Conservation (phyloP, 2,113 vertebrate genomes). For the Apodemus sylvaticus region DNA sequence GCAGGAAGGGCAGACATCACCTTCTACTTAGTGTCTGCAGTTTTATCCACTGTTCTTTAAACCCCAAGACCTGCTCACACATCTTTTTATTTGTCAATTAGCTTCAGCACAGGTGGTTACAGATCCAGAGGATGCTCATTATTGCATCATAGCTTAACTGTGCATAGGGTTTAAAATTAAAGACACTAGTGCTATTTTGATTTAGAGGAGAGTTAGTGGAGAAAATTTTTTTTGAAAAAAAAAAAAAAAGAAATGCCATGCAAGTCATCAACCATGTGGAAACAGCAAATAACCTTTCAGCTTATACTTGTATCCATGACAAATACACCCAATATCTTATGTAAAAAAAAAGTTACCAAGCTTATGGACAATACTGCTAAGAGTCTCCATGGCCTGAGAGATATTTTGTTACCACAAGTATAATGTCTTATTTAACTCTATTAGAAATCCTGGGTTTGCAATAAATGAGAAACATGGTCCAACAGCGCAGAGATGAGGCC, state of each 20-base stretch:
- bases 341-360: not conserved
- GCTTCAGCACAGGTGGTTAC: not conserved
- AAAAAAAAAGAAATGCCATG: not conserved
- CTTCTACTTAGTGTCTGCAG: not conserved
- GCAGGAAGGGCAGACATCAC: not conserved
- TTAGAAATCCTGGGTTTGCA: conserved; percentile 34
- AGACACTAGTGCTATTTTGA: not conserved
- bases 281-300: conserved; percentile 4
- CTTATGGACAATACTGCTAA: not conserved
- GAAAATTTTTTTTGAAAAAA: not conserved
- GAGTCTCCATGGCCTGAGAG: not conserved
- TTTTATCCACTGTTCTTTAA: not conserved
- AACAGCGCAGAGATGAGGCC: not conserved
- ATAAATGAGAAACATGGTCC: not conserved
- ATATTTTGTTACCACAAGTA: conserved; percentile 27
- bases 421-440: conserved; percentile 50
- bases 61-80: not conserved
- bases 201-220: not conserved
- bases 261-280: not conserved
- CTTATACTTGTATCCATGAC: not conserved
- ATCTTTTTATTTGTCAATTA: not conserved
- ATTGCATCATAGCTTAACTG: not conserved
- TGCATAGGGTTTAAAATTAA: conserved; percentile 8
- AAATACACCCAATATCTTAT: not conserved
- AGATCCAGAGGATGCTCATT: not conserved